These are phyloP conservation scores for Tetropium fuscum DNA, from an alignment of 2,888 invertebrate species.

Conservation along the genomic window DNA sequence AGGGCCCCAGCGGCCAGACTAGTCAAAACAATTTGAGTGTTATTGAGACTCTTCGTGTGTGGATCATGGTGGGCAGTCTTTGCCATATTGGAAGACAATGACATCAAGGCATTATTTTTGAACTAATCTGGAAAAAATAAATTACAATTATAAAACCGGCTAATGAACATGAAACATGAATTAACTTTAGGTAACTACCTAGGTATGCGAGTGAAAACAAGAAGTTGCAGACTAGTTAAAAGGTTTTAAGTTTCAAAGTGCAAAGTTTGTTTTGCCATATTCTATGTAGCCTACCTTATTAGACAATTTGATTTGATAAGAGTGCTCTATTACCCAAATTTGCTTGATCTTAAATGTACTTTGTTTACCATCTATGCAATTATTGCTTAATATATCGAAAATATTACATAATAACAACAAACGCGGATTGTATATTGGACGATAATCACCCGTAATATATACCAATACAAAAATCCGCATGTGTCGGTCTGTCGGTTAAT, in stretches of 20 bases:
- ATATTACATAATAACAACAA: no score
- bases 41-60: constrained; percentile 60
- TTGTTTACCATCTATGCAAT: no score
- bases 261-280: constrained; percentile 4
- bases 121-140: constrained; percentile 16
- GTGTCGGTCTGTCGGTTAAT: no score
- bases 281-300: no score
- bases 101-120: constrained; percentile 45
- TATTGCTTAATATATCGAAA: no score
- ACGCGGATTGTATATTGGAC: no score
- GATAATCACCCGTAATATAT: no score
- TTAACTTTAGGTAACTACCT: neutral
- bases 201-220: neutral
- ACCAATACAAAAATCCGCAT: no score
- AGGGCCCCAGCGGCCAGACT: constrained; percentile 92
- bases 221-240: neutral
- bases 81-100: constrained; percentile 49
- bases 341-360: no score
- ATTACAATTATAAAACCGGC: neutral
- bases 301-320: no score
- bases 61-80: constrained; percentile 44
- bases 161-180: neutral
- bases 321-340: no score
- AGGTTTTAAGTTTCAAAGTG: constrained; percentile 3
- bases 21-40: constrained; percentile 76